Conservation (phyloP, 2,888 invertebrate species). For the Cryptocheilus praepositus region DNA sequence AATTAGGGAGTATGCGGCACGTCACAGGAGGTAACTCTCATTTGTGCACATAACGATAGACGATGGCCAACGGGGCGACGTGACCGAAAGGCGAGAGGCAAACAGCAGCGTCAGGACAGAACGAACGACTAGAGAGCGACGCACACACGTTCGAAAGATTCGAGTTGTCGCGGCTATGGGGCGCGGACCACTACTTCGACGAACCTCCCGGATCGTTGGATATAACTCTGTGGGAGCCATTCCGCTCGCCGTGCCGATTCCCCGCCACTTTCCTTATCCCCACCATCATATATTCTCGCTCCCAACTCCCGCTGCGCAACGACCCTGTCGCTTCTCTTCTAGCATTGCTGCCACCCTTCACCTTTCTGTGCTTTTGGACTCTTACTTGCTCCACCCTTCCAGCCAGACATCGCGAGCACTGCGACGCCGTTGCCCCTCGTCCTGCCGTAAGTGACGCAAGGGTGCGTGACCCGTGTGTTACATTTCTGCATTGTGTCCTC, state of each 20-base stretch:
- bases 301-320: slow-evolving; percentile 19
- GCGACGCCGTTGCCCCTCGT: too few species aligned
- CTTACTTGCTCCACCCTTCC: slow-evolving; percentile 20
- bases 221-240: slow-evolving; percentile 69
- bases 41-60: too few species aligned
- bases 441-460: too few species aligned
- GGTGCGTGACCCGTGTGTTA: too few species aligned
- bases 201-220: slow-evolving; percentile 74
- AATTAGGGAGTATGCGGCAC: too few species aligned
- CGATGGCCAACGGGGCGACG: too few species aligned
- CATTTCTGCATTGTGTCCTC: too few species aligned
- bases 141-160: slow-evolving; percentile 9
- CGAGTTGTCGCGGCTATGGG: slow-evolving; percentile 69
- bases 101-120: background rate
- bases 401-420: slow-evolving; percentile 12
- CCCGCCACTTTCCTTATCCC: slow-evolving; percentile 52
- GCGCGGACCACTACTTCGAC: slow-evolving; percentile 73
- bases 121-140: slow-evolving; percentile 1
- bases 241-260: slow-evolving; percentile 70
- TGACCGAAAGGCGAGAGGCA: too few species aligned
- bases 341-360: slow-evolving; percentile 4
- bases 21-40: too few species aligned
- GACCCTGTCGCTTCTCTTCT: slow-evolving; percentile 3
- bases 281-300: slow-evolving; percentile 34
- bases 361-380: slow-evolving; percentile 1